Percentiles rank a stretch among this genome's conserved stretches.
Conservation (phyloP, 2,888 invertebrate species). For the Hanleya hanleyi region DNA sequence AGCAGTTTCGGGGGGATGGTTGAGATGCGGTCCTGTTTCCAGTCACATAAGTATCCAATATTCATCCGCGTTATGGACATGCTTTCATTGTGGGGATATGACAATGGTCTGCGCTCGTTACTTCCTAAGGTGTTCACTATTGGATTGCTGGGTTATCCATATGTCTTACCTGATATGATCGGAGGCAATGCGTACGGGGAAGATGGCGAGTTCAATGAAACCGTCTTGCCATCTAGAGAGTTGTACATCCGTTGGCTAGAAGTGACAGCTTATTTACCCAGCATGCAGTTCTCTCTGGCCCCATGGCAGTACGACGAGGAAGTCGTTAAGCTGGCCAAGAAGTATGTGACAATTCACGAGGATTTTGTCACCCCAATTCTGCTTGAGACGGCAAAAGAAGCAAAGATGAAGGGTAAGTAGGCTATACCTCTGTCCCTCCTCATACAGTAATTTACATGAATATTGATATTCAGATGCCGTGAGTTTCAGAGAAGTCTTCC, state of each 20-base stretch:
- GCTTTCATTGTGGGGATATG: conserved; percentile 88
- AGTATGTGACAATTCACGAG: conserved; percentile 46
- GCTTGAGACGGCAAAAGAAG: conserved; percentile 52
- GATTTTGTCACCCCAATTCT: conserved; percentile 43
- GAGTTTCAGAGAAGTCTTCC: too few species aligned
- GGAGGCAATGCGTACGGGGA: conserved; percentile 81
- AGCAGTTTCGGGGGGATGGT: conserved; percentile 79
- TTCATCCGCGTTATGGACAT: conserved; percentile 88
- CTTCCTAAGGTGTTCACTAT: conserved; percentile 84
- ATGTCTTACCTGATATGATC: conserved; percentile 93
- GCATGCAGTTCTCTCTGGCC: conserved; percentile 91
- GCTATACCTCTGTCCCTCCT: too few species aligned
- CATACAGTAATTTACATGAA: too few species aligned
- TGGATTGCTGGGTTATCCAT: conserved; percentile 88
- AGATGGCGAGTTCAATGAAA: conserved; percentile 6
- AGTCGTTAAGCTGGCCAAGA: conserved; percentile 52
- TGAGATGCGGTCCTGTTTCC: conserved; percentile 88
- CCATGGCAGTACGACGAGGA: conserved; percentile 90
- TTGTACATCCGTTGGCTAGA: conserved; percentile 88
- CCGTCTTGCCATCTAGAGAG: conserved; percentile 64
- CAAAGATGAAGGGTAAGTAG: conserved; percentile 45
- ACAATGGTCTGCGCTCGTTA: conserved; percentile 84
- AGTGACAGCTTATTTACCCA: conserved; percentile 90
- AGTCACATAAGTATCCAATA: conserved; percentile 87
- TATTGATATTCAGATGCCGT: too few species aligned